Percentiles rank a stretch among this genome's conserved stretches.
These are phyloP conservation scores for Menura novaehollandiae DNA, from an alignment of 2,113 vertebrate species.

Conservation along the genomic window DNA sequence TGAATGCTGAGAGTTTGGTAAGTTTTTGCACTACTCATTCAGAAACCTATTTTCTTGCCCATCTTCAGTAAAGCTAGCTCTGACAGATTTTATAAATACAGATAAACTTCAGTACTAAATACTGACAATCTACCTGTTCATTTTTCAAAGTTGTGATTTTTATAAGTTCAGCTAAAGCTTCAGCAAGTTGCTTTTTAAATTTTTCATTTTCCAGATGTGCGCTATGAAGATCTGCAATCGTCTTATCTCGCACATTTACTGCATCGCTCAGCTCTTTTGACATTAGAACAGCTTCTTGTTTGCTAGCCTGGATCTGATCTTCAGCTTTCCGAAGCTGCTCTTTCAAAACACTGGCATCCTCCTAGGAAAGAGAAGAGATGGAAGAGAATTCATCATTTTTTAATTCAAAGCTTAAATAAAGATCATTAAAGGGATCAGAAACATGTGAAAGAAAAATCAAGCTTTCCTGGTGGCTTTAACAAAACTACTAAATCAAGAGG, in stretches of 20 bases:
- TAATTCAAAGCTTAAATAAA: neutral
- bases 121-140: slow-evolving; percentile 74
- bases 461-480: neutral
- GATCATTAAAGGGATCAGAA: neutral
- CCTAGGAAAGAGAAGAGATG: slow-evolving; percentile 68
- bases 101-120: neutral
- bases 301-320: slow-evolving; percentile 90
- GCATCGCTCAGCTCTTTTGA: slow-evolving; percentile 89
- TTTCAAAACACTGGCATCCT: slow-evolving; percentile 81
- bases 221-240: slow-evolving; percentile 91
- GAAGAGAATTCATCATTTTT: neutral
- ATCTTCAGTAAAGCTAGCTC: neutral
- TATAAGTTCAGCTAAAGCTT: slow-evolving; percentile 79
- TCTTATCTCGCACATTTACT: slow-evolving; percentile 89
- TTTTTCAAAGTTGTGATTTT: slow-evolving; percentile 73
- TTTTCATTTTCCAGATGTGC: slow-evolving; percentile 84
- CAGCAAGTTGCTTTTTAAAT: slow-evolving; percentile 77
- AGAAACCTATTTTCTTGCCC: neutral
- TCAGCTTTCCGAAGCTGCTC: slow-evolving; percentile 93
- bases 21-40: neutral
- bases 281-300: slow-evolving; percentile 86
- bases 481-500: neutral
- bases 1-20: neutral
- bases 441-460: neutral
- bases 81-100: neutral